These are phyloP conservation scores for Euura saliciscinereae DNA, from an alignment of 1,140 invertebrate species.

Conservation along the genomic window DNA sequence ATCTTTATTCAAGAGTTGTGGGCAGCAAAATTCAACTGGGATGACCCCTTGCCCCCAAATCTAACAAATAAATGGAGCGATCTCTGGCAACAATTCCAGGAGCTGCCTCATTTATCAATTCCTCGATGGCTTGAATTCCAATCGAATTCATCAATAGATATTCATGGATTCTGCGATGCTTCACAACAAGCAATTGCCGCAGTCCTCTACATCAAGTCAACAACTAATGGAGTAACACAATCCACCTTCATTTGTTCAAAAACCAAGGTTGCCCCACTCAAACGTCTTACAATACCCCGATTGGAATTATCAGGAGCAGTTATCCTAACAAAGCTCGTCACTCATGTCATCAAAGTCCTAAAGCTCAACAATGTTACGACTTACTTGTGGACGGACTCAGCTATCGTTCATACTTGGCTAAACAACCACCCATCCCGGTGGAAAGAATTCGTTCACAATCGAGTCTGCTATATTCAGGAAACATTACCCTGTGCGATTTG, in stretches of 20 bases:
- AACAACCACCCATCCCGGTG: conserved; percentile 32
- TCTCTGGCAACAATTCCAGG: conserved; percentile 13
- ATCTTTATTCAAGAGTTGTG: conserved; percentile 39
- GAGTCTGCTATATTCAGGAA: conserved; percentile 35
- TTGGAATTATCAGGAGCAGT: conserved; percentile 35
- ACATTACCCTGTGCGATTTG: conserved; percentile 16
- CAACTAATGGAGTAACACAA: not conserved
- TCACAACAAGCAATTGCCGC: conserved; percentile 30
- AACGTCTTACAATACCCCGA: conserved; percentile 34
- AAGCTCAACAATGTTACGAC: not conserved
- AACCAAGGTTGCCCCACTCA: conserved; percentile 38
- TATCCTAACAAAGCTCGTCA: conserved; percentile 21
- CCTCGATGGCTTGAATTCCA: not conserved
- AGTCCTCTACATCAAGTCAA: conserved; percentile 23
- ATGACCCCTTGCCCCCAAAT: conserved; percentile 28
- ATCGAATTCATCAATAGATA: not conserved
- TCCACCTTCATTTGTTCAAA: conserved; percentile 33
- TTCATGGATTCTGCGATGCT: conserved; percentile 34
- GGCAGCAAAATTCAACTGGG: conserved; percentile 34
- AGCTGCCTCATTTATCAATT: not conserved
- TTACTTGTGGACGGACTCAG: conserved; percentile 25
- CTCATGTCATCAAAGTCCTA: conserved; percentile 13
- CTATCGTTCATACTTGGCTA: conserved; percentile 33
- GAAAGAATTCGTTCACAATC: conserved; percentile 42
- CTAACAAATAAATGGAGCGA: conserved; percentile 4